A percentile compares a stretch with the other conserved stretches of the same genome.
phyloP scores from a whole-genome alignment of 1,140 invertebrate genomes.

The Anastatus disparis region DNA sequence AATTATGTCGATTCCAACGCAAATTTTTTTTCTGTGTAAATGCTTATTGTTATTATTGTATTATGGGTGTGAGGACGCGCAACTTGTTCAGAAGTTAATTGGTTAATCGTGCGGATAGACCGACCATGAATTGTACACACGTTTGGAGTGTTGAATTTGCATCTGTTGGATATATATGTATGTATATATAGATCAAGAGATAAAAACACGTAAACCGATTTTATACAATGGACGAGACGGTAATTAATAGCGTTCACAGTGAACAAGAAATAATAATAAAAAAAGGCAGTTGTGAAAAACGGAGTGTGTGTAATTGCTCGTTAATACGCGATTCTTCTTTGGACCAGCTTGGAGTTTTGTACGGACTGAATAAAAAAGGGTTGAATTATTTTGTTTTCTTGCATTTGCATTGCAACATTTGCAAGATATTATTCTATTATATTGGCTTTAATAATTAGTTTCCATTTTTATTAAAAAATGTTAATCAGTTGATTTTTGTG shows the following conservation, averaged over 20 bases:
- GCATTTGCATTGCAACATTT: not conserved
- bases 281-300: constrained; percentile 16
- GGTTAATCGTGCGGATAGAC: constrained; percentile 62
- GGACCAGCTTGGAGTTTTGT: no score
- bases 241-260: constrained; percentile 53
- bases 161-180: no score
- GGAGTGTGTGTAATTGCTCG: constrained; percentile 57
- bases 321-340: constrained; percentile 57
- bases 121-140: constrained; percentile 32
- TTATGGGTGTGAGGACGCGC: constrained; percentile 15
- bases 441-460: no score
- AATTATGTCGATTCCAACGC: constrained; percentile 54
- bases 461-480: no score
- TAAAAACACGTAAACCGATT: constrained; percentile 2
- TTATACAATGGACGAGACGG: constrained; percentile 24
- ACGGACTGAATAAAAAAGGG: no score
- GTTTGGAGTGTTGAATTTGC: not conserved
- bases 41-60: not conserved
- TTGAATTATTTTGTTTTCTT: no score
- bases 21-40: not conserved
- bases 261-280: not conserved
- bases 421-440: no score
- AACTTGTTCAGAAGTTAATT: constrained; percentile 49
- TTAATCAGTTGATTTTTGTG: no score
- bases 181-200: not conserved